Evolutionary conservation across 2,113 vertebrate species (phyloP).

Genomic region (Zootoca vivipara): DNA sequence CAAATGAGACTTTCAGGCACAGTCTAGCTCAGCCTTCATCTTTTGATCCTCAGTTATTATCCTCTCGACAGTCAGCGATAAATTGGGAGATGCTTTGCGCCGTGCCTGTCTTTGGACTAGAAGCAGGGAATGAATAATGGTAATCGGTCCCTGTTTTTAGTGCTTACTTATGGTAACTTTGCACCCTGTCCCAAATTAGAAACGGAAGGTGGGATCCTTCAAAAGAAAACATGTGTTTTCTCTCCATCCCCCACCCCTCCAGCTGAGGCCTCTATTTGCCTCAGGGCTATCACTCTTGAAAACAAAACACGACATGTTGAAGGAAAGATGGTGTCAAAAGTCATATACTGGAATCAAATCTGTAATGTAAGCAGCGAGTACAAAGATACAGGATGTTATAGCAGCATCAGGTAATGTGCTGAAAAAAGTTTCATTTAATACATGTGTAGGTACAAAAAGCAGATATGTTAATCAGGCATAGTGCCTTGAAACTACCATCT

Average conservation of each 20-base stretch:
- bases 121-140: not conserved
- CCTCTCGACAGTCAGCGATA: not conserved
- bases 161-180: constrained; percentile 27
- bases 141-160: constrained; percentile 30
- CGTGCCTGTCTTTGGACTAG: not conserved
- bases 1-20: not conserved
- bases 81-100: not conserved
- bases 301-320: constrained; percentile 32
- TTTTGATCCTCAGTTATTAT: not conserved
- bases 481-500: not conserved
- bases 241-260: not conserved
- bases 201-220: constrained; percentile 36
- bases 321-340: constrained; percentile 20
- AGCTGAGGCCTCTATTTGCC: constrained; percentile 19
- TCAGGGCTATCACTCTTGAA: constrained; percentile 33
- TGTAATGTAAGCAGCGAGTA: constrained; percentile 17
- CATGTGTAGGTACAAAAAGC: not conserved
- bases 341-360: constrained; percentile 2
- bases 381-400: not conserved
- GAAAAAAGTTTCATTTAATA: not conserved
- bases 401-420: not conserved
- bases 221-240: constrained; percentile 34
- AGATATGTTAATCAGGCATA: not conserved
- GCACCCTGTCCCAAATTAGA: constrained; percentile 50
- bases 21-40: constrained; percentile 11